Conservation (phyloP, 2,797 vertebrate genomes). For the Acanthis flammea region DNA sequence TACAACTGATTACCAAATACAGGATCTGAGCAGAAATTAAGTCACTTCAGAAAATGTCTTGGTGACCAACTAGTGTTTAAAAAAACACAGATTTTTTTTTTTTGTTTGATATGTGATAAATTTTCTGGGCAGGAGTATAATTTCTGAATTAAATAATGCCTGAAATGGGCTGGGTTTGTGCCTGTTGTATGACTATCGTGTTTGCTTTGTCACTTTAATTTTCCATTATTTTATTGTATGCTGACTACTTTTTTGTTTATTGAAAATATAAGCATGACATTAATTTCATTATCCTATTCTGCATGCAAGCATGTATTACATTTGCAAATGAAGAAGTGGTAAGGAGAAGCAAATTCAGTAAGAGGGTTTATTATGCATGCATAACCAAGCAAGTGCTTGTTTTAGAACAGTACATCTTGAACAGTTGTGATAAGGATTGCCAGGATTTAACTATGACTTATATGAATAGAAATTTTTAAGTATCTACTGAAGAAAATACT, state of each 20-base stretch:
- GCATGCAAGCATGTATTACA: not conserved
- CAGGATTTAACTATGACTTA: slow-evolving; percentile 52
- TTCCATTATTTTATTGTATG: slow-evolving; percentile 33
- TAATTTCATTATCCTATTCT: slow-evolving; percentile 50
- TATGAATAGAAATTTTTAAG: slow-evolving; percentile 26
- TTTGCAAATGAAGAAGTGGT: slow-evolving; percentile 41
- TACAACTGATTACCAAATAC: not conserved
- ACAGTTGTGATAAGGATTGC: slow-evolving; percentile 35
- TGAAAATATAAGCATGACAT: slow-evolving; percentile 39
- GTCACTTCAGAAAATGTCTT: not conserved
- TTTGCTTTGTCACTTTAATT: slow-evolving; percentile 40
- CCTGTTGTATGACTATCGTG: not conserved
- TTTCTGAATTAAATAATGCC: not conserved
- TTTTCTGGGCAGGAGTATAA: not conserved
- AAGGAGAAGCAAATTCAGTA: slow-evolving; percentile 14
- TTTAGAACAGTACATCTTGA: slow-evolving; percentile 55
- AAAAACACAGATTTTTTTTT: not conserved
- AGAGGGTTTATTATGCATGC: slow-evolving; percentile 40
- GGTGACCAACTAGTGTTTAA: not conserved
- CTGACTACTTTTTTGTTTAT: slow-evolving; percentile 11
- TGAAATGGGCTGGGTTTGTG: not conserved
- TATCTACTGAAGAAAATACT: slow-evolving; percentile 34
- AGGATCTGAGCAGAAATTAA: not conserved
- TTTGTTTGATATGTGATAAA: not conserved
- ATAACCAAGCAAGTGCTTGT: not conserved